These are phyloP conservation scores for Eulemur macaco DNA, from an alignment of 2,113 vertebrate species.

Conservation along the genomic window DNA sequence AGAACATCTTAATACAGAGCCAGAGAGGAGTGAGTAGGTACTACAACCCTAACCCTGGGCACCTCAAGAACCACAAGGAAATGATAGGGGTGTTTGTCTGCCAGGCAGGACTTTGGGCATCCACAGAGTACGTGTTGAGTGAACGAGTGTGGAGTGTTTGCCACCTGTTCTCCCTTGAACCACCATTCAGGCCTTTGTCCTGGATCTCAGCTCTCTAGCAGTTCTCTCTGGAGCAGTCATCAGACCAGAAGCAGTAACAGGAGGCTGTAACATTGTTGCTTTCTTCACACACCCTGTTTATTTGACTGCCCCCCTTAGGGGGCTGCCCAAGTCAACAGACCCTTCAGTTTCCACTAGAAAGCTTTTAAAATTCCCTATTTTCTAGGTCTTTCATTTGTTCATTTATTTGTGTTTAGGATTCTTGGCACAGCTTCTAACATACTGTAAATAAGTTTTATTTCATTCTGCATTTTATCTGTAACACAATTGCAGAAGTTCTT, in stretches of 20 bases:
- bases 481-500: neutral
- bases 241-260: neutral
- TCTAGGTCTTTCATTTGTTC: neutral
- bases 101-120: no score
- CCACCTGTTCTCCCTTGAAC: neutral
- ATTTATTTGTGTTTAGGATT: neutral
- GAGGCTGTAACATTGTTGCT: neutral
- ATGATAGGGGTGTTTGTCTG: accelerated
- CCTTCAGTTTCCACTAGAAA: neutral
- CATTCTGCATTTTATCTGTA: neutral
- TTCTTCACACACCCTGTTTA: neutral
- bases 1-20: neutral
- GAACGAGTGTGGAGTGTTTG: neutral
- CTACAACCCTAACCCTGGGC: neutral
- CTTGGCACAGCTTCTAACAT: neutral
- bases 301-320: neutral
- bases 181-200: neutral
- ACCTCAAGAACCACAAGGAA: neutral
- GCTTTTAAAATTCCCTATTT: neutral
- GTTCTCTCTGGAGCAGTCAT: neutral
- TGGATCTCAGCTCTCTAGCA: neutral
- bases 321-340: neutral
- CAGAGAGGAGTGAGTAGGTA: neutral
- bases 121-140: no score
- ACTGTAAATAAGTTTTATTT: neutral